Conservation (phyloP, 2,888 invertebrate species). For the Caenorhabditis wallacei region DNA sequence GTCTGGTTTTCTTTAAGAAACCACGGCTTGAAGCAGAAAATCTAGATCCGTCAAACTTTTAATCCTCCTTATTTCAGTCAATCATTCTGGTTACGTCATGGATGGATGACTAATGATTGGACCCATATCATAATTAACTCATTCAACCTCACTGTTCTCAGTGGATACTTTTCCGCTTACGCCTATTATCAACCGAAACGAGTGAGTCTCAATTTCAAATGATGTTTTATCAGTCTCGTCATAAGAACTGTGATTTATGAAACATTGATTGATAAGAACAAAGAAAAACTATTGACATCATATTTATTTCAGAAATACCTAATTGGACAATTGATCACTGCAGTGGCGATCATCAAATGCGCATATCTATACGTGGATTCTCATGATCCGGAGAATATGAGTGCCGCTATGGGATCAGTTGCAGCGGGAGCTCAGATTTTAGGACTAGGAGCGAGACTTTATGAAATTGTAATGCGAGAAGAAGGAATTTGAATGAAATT, state of each 20-base stretch:
- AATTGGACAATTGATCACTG: slow-evolving; percentile 74
- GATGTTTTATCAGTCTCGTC: slow-evolving; percentile 19
- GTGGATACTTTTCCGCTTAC: slow-evolving; percentile 76
- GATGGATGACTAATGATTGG: slow-evolving; percentile 77
- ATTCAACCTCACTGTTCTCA: slow-evolving; percentile 75
- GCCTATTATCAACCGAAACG: slow-evolving; percentile 81
- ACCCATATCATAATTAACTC: slow-evolving; percentile 78
- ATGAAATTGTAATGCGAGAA: slow-evolving; percentile 74
- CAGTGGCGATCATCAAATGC: slow-evolving; percentile 63
- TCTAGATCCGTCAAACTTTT: too few relatives aligned
- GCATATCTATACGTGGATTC: slow-evolving; percentile 78
- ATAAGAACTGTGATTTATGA: slow-evolving; percentile 1
- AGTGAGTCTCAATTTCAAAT: neutral
- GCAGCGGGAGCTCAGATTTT: slow-evolving; percentile 81
- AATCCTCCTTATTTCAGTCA: slow-evolving; percentile 71
- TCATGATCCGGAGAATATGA: slow-evolving; percentile 29
- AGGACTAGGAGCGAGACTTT: slow-evolving; percentile 77
- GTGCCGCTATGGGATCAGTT: slow-evolving; percentile 78
- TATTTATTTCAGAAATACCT: slow-evolving; percentile 79
- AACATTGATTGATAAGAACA: neutral
- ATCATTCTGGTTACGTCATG: slow-evolving; percentile 80
- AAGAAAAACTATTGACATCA: slow-evolving; percentile 25
- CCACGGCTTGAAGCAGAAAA: neutral
- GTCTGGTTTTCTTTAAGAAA: too few relatives aligned
- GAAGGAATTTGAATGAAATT: neutral